phyloP scores from a whole-genome alignment of 2,797 vertebrate species.

The Enteromius unitaeniatus region DNA sequence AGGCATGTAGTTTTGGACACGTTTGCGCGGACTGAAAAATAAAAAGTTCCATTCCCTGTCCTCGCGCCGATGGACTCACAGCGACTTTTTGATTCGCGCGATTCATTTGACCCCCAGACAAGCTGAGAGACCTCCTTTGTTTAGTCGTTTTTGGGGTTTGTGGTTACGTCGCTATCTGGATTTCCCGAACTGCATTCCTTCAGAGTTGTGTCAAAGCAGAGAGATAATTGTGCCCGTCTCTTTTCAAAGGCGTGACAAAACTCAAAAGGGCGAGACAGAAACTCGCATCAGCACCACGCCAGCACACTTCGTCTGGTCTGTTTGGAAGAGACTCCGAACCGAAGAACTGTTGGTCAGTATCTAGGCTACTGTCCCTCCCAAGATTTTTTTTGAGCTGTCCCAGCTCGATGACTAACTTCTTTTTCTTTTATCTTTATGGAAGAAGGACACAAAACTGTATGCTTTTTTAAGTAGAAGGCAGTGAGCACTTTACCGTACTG shows the following conservation, averaged over 20 bases:
- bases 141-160: neutral
- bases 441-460: neutral
- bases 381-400: constrained; percentile 25
- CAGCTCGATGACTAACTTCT: constrained; percentile 20
- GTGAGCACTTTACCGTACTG: neutral
- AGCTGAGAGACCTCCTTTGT: neutral
- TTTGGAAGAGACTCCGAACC: constrained; percentile 12
- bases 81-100: neutral
- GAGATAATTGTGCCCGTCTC: constrained; percentile 4
- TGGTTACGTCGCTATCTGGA: neutral
- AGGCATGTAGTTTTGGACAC: constrained; percentile 36
- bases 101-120: neutral
- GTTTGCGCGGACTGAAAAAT: constrained; percentile 11
- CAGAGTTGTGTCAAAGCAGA: constrained; percentile 23
- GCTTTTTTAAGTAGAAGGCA: neutral
- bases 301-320: constrained; percentile 37
- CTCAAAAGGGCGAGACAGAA: constrained; percentile 74
- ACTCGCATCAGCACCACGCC: constrained; percentile 82
- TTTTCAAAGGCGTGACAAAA: constrained; percentile 66
- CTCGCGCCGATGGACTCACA: neutral
- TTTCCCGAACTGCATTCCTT: constrained; percentile 14
- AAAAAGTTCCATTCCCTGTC: neutral
- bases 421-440: constrained; percentile 34
- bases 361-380: neutral
- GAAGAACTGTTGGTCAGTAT: constrained; percentile 9